Evolutionary conservation across 2,797 vertebrate genomes (phyloP).

Genomic region (Protosalanx chinensis): DNA sequence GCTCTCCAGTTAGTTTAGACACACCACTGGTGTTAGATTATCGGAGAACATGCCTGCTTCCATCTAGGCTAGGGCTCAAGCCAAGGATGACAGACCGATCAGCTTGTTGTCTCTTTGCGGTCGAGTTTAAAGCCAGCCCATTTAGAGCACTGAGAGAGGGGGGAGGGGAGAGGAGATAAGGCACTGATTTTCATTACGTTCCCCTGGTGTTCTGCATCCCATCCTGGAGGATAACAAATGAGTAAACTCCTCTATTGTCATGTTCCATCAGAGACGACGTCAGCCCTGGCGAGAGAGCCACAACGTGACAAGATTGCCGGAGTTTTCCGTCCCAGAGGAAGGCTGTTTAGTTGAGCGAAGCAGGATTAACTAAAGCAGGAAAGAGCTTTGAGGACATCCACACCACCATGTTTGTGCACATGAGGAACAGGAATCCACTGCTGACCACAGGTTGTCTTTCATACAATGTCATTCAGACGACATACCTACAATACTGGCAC

Average conservation of each 20-base stretch:
- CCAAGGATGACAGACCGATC: too few species aligned
- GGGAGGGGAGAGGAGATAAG: neutral
- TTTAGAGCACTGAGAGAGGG: neutral
- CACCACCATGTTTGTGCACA: neutral
- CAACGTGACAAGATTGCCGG: constrained; percentile 35
- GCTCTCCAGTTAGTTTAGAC: too few species aligned
- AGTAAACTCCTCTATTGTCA: constrained; percentile 57
- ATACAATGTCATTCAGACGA: too few species aligned
- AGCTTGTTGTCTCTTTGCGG: neutral
- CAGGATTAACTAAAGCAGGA: too few species aligned
- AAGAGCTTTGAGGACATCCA: too few species aligned
- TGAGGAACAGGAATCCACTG: neutral
- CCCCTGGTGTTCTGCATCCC: constrained; percentile 47
- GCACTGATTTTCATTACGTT: constrained; percentile 46
- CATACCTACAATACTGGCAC: neutral
- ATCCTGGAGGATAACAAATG: constrained; percentile 51
- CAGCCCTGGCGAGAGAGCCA: constrained; percentile 30
- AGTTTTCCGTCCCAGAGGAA: constrained; percentile 20
- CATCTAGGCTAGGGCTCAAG: too few species aligned
- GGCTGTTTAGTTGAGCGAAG: too few species aligned
- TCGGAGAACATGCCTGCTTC: too few species aligned
- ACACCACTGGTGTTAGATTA: too few species aligned
- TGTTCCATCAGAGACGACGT: constrained; percentile 54
- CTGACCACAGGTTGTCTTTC: too few species aligned
- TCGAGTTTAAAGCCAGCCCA: neutral